Evolutionary conservation across 2,797 vertebrate genomes (phyloP).

Genomic region (Saxicola maurus): DNA sequence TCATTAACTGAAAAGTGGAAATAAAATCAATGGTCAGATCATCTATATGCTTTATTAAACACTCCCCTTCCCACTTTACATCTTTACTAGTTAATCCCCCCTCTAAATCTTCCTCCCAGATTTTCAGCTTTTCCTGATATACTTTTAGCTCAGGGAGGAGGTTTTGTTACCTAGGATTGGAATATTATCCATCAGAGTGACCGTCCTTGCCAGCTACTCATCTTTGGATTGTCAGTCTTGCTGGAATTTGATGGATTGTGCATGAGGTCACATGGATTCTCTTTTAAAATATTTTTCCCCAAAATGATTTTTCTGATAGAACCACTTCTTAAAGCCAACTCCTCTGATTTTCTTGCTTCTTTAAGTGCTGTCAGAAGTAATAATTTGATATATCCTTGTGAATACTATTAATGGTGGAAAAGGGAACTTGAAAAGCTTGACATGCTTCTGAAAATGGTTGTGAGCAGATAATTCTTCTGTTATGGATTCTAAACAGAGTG

Average conservation of each 20-base stretch:
- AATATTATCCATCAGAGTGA: neutral
- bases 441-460: neutral
- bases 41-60: neutral
- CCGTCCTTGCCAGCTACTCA: neutral
- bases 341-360: neutral
- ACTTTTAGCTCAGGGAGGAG: neutral
- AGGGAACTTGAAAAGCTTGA: neutral
- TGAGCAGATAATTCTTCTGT: neutral
- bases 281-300: neutral
- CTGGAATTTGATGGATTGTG: neutral
- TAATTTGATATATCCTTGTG: neutral
- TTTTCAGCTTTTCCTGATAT: neutral
- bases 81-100: neutral
- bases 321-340: neutral
- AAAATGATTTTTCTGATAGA: neutral
- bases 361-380: neutral
- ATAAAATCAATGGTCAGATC: neutral
- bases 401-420: neutral
- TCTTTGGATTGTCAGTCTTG: neutral
- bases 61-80: neutral
- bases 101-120: neutral
- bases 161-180: neutral
- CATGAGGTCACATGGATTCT: neutral
- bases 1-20: neutral
- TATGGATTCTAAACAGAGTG: neutral